Percentiles rank a stretch among this genome's conserved stretches.
Evolutionary conservation across 2,797 vertebrate species (phyloP).

Genomic region (Pogonophryne albipinna): DNA sequence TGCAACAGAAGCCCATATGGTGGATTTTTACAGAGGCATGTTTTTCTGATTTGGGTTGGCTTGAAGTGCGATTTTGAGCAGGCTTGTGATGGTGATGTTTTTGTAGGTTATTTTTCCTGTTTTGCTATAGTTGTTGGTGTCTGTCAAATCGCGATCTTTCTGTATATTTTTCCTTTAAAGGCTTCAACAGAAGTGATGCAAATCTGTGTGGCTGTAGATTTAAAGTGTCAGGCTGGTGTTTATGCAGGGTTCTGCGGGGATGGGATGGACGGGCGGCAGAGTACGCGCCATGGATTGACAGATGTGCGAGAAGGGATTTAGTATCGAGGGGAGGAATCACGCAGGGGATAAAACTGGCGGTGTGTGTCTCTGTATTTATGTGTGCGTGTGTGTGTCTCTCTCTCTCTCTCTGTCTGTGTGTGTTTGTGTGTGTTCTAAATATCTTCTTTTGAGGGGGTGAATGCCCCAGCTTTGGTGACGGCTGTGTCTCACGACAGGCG

Average conservation of each 20-base stretch:
- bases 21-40: conserved; percentile 31
- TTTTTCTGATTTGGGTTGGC: conserved; percentile 14
- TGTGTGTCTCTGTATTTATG: conserved; percentile 14
- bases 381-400: conserved; percentile 8
- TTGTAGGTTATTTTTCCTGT: background rate
- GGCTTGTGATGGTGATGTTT: background rate
- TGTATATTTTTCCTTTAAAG: conserved; percentile 3
- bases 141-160: background rate
- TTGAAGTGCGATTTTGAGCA: background rate
- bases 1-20: conserved; percentile 70
- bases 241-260: conserved; percentile 53
- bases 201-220: conserved; percentile 48
- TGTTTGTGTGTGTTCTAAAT: background rate
- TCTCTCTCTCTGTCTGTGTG: conserved; percentile 10
- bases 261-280: conserved; percentile 53
- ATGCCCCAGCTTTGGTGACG: conserved; percentile 51
- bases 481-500: conserved; percentile 39
- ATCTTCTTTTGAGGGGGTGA: conserved; percentile 2
- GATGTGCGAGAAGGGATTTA: conserved; percentile 82
- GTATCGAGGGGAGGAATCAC: conserved; percentile 78
- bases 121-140: conserved; percentile 37
- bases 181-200: conserved; percentile 39
- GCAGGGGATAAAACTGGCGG: conserved; percentile 71
- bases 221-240: conserved; percentile 56
- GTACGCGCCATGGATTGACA: conserved; percentile 78